Base-by-base conservation (phyloP, 1,140 invertebrate species). In the Zaprionus lachaisei region DNA sequence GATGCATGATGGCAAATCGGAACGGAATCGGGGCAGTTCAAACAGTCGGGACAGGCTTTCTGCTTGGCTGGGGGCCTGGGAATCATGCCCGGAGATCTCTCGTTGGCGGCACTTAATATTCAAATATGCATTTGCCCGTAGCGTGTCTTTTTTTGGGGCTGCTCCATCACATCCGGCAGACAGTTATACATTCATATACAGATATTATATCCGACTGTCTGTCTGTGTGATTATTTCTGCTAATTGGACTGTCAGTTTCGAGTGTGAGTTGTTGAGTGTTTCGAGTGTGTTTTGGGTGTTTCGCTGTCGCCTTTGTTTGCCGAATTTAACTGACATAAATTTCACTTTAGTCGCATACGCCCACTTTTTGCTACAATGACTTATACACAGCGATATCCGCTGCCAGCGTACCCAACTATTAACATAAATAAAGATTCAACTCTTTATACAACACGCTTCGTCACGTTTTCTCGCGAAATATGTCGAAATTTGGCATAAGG, bases 231-330 rank as follows among this genome's bases (percentile, higher is more conserved):
- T 83, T 74, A 77, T 79, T 79, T 80, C 72, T 91, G 84, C 89
- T 91, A 91, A 91, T 91, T 91, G 87, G 89, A 83, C 81, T 91
- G 89, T 91, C 89, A 91, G 73, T 66, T 89, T 60, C 20, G 22
- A 28, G 24, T 51, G 15, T 24, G 64, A 44, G 58, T 68, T 65
- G 65, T 20, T 72, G 74, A 77, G 64, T 72, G 77, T 51, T 51
- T 24, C 20, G 20, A 49, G 22, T n/a, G 15, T 44, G n/a, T 44
- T 47, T 1, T 47, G 41, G 41, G 41, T 17, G 41, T 47, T 51
- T 22, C 20, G 20, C 47, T 51, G 20, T 51, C 47, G 49, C 68
- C 51, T 80, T 87, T 84, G 85, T 79, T 76, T 84, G 81, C 66
- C 51, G 67, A 68, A 75, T 81, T 87, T 70, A 75, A 79, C 73